These are phyloP conservation scores for Chelonoidis abingdonii DNA, from an alignment of 2,113 vertebrate species.

Conservation along the genomic window DNA sequence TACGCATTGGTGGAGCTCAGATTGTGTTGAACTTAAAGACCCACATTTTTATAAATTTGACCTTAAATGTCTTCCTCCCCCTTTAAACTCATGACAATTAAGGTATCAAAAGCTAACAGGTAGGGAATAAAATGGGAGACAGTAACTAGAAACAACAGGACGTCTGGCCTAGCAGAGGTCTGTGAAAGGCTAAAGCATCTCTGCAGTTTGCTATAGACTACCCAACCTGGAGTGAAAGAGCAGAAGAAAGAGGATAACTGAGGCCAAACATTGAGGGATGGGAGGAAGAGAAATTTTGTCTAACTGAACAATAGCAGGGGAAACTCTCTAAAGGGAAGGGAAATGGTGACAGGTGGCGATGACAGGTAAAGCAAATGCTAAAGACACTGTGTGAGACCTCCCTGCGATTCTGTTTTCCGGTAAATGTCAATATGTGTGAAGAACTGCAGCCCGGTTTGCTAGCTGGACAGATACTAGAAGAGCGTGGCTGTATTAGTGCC, in stretches of 20 bases:
- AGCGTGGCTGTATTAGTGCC: neutral
- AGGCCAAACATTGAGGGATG: neutral
- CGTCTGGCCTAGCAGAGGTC: neutral
- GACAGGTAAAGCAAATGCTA: neutral
- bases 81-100: neutral
- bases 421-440: neutral
- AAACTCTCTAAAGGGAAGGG: neutral
- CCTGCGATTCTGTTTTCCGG: neutral
- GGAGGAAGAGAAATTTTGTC: neutral
- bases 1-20: neutral
- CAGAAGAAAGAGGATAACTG: neutral
- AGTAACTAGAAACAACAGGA: neutral
- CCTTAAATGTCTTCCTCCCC: neutral
- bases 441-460: accelerated
- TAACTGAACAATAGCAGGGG: neutral
- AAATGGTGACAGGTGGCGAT: neutral
- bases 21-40: neutral
- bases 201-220: neutral
- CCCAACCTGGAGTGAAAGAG: neutral
- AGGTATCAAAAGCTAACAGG: neutral
- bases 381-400: neutral
- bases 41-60: too few species aligned
- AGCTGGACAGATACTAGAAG: neutral
- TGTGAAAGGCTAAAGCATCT: neutral
- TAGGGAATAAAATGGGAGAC: neutral